phyloP scores from a whole-genome alignment of 2,113 vertebrate species.

The Melanocharis versteri region DNA sequence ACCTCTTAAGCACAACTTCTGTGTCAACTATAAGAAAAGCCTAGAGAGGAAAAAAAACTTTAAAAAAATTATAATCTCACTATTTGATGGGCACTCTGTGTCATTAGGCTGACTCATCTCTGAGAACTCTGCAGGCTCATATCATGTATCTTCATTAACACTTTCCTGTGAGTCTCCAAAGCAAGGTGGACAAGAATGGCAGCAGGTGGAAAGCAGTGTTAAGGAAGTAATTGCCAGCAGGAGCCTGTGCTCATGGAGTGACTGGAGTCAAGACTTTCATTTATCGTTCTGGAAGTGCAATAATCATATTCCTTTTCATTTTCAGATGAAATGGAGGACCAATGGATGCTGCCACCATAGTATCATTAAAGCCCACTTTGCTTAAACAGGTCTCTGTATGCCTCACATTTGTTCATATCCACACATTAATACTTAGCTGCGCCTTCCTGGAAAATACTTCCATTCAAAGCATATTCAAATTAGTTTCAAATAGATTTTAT shows the following conservation, averaged over 20 bases:
- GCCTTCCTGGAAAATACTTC: not conserved
- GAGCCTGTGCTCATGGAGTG: not conserved
- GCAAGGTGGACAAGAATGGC: not conserved
- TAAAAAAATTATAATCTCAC: not conserved
- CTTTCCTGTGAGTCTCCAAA: not conserved
- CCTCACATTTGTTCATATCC: not conserved
- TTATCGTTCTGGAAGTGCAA: not conserved
- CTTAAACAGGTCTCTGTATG: not conserved
- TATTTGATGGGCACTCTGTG: not conserved
- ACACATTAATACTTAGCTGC: not conserved
- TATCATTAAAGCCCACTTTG: not conserved
- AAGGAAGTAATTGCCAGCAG: not conserved
- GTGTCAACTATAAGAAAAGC: not conserved
- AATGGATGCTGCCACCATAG: accelerated
- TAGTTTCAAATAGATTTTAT: not conserved
- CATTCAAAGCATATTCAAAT: not conserved
- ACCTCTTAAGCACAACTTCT: not conserved
- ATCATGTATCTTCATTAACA: not conserved
- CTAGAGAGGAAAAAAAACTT: not conserved
- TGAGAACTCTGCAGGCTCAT: not conserved
- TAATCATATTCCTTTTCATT: not conserved
- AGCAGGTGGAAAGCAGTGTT: not conserved
- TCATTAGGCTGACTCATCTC: not conserved
- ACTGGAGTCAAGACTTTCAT: not conserved
- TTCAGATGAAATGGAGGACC: not conserved